Percentiles rank a stretch among this genome's conserved stretches.
Conservation (phyloP, 1,140 invertebrate genomes). For the Megathymus violae region DNA sequence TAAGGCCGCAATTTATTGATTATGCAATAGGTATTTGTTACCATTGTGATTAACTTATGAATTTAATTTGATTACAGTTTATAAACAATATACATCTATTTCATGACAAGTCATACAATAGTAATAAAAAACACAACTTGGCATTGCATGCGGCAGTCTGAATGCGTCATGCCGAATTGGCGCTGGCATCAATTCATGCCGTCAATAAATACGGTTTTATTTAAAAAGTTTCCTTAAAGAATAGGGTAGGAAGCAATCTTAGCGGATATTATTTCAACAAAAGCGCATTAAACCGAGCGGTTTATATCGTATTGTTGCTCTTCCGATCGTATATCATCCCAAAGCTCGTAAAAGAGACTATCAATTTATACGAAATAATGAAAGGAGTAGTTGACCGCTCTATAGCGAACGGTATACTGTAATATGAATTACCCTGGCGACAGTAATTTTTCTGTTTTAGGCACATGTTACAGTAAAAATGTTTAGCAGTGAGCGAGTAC, state of each 20-base stretch:
- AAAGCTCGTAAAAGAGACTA: constrained; percentile 31
- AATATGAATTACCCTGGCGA: constrained; percentile 28
- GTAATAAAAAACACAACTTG: constrained; percentile 25
- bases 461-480: not conserved
- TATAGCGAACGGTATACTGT: no score
- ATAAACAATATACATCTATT: constrained; percentile 1
- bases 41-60: no score
- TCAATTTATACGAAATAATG: constrained; percentile 35
- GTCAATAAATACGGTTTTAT: constrained; percentile 33
- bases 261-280: constrained; percentile 35
- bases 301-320: constrained; percentile 34
- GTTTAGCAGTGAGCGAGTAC: not conserved
- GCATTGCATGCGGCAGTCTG: constrained; percentile 14
- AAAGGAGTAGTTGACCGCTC: constrained; percentile 31
- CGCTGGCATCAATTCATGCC: constrained; percentile 29
- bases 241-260: constrained; percentile 32
- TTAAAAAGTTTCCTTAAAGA: constrained; percentile 36
- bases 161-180: constrained; percentile 31
- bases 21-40: no score
- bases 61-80: not conserved
- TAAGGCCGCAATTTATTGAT: no score
- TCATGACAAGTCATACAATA: constrained; percentile 12
- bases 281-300: constrained; percentile 30
- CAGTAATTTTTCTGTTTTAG: constrained; percentile 11
- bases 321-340: constrained; percentile 25